Percentiles rank a stretch among this genome's conserved stretches.
phyloP scores from a whole-genome alignment of 2,888 invertebrate species.

The Drosophila trichaetosa region DNA sequence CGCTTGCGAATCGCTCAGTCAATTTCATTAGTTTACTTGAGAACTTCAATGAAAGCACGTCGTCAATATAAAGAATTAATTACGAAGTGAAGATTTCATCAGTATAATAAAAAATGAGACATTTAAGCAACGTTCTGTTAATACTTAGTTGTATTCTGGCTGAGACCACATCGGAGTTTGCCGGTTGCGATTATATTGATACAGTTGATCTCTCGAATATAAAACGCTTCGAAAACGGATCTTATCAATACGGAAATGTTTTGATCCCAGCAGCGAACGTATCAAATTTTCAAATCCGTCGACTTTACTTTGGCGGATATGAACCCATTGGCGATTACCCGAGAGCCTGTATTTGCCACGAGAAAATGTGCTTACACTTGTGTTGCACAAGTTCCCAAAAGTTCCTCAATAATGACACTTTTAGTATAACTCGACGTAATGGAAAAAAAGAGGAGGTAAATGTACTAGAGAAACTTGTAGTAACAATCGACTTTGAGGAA shows the following conservation, averaged over 20 bases:
- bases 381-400: conserved; percentile 54
- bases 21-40: conserved; percentile 8
- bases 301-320: accelerated
- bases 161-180: neutral
- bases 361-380: conserved; percentile 76
- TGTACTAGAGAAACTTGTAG: neutral
- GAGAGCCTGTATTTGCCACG: conserved; percentile 70
- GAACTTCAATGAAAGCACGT: neutral
- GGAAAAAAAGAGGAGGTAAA: neutral
- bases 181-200: conserved; percentile 49
- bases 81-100: neutral
- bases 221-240: conserved; percentile 41
- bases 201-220: conserved; percentile 54
- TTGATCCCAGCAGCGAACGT: conserved; percentile 47
- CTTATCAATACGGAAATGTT: conserved; percentile 54
- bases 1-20: neutral
- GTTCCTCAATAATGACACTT: neutral
- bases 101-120: neutral
- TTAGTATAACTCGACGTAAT: conserved; percentile 14
- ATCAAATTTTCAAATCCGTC: conserved; percentile 36
- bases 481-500: neutral
- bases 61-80: neutral
- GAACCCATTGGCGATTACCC: conserved; percentile 1
- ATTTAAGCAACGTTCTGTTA: neutral
- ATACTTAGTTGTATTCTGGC: neutral